Percentiles rank a stretch among this genome's conserved stretches.
phyloP scores from a whole-genome alignment of 2,888 invertebrate species.

The Drosophila quasianomalipes region DNA sequence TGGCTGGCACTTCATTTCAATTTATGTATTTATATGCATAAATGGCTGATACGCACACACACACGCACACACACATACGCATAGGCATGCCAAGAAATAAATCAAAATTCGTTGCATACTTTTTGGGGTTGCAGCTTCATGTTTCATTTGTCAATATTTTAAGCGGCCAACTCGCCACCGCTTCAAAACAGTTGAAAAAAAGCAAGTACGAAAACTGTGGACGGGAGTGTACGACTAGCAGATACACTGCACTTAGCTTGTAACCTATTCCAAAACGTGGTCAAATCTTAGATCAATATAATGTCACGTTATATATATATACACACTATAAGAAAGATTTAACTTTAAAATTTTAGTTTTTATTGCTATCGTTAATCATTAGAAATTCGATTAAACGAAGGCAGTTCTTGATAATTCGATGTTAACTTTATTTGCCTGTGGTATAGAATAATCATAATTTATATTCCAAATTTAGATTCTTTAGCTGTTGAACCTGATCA shows the following conservation, averaged over 20 bases:
- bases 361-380: not conserved
- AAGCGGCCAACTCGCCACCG: conserved; percentile 44
- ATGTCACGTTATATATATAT: not conserved
- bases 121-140: conserved; percentile 56
- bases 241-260: not conserved
- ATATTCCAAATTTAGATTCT: not conserved
- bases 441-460: too few species aligned
- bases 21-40: conserved; percentile 65
- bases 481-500: not conserved
- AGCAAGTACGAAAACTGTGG: not conserved
- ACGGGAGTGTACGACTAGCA: not conserved
- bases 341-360: too few species aligned
- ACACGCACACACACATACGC: conserved; percentile 1
- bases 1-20: conserved; percentile 78
- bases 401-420: not conserved
- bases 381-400: not conserved
- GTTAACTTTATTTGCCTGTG: not conserved
- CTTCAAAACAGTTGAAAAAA: conserved; percentile 25
- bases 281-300: not conserved
- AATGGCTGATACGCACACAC: conserved; percentile 13
- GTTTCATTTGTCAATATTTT: conserved; percentile 66
- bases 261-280: not conserved
- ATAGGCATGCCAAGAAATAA: conserved; percentile 46
- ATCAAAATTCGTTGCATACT: conserved; percentile 74
- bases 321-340: not conserved